Evolutionary conservation across 53 echinoderm and acorn worm species (phyloP), one percentile per base, ranked within the genome.

Genomic region (Holothuria leucospilota): DNA sequence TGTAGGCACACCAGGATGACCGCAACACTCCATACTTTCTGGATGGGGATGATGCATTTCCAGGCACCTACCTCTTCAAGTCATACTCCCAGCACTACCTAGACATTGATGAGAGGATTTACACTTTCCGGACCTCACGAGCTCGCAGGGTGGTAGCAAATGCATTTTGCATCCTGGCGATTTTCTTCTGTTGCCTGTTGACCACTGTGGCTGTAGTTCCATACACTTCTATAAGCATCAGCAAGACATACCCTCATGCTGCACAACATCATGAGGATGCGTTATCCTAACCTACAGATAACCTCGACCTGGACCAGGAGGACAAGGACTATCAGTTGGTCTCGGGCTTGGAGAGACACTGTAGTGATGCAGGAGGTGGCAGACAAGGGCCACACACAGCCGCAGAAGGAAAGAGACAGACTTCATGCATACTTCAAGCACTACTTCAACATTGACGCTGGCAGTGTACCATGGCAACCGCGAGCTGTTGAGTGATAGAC

Each of bases 41-140:
- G 21, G 80, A 67, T 49, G 85, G 51, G 49, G 80, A 90, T 59
- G 68, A 69, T 4, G 90, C 90, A 65, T 86, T 78, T 64, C 90
- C 90, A 11, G 63, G 51, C 7, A 56, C 28, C n/a, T 78, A 28
- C 14, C 11, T 78, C 8, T 2, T 26, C 13, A 78, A 78, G 59
- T 59, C 78, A 2, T 58, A 12, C 14, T 13, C 58, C 20, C 9
- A 52, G 4, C 8, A 28, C 18, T n/a, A 52, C n/a, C 20, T 58
- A 52, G 18, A 11, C 14, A 23, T 1, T 34, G 29, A 78, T 18
- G 52, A 53, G 12, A 14, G 27, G 15, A 29, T 78, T 26, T 78
- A 56, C 39, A 53, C 58, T 58, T 78, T 58, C 59, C 20, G 78
- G 18, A 7, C 39, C 5, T 15, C 58, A 11, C 41, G 78, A 25